These are phyloP conservation scores for Ephestia elutella DNA, from an alignment of 1,140 invertebrate species.

Conservation along the genomic window DNA sequence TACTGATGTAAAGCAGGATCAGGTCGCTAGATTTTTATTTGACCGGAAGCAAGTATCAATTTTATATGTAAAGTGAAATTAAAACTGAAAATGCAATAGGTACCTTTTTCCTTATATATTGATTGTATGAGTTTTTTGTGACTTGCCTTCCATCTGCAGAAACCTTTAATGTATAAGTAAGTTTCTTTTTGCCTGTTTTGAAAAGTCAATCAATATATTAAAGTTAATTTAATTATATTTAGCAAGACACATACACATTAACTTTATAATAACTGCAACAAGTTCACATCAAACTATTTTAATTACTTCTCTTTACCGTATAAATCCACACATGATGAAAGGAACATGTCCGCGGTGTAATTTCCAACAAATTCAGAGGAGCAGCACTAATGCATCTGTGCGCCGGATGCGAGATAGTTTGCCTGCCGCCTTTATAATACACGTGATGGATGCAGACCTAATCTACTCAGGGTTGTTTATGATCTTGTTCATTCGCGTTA, in stretches of 20 bases:
- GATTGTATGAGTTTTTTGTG: too few species aligned
- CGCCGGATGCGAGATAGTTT: slow-evolving; percentile 44
- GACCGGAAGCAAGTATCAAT: too few species aligned
- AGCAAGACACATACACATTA: neutral
- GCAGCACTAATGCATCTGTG: slow-evolving; percentile 34
- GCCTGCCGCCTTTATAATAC: slow-evolving; percentile 17
- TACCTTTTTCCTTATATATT: too few species aligned
- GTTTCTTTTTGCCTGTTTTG: too few species aligned
- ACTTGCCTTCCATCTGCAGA: too few species aligned
- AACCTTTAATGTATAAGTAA: too few species aligned
- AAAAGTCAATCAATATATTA: too few species aligned
- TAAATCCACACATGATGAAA: slow-evolving; percentile 1
- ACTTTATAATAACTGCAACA: neutral
- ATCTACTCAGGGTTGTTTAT: neutral
- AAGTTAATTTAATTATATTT: too few species aligned
- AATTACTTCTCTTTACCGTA: neutral
- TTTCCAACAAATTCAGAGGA: slow-evolving; percentile 30
- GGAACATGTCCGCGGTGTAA: slow-evolving; percentile 4
- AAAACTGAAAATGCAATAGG: too few species aligned
- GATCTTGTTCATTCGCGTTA: neutral
- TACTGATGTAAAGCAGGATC: too few species aligned
- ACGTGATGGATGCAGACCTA: slow-evolving; percentile 1
- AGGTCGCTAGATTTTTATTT: too few species aligned
- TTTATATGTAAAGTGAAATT: too few species aligned
- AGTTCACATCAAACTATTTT: neutral